Percentiles rank a stretch among this genome's conserved stretches.
phyloP scores from a whole-genome alignment of 2,888 invertebrate species.

The Pseudanteris insignis region DNA sequence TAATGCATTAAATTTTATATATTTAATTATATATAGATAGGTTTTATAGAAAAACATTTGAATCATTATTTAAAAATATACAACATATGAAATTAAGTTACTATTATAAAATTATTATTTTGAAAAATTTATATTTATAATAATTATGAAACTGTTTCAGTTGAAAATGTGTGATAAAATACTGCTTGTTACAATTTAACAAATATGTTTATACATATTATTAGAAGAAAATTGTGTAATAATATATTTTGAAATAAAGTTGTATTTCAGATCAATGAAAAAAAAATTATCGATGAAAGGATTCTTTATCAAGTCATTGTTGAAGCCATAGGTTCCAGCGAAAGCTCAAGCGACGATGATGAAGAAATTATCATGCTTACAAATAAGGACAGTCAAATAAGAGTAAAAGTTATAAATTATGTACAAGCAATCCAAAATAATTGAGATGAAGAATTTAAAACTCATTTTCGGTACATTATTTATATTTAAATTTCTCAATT shows the following conservation, averaged over 20 bases:
- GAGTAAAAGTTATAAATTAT: not conserved
- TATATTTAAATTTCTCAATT: constrained; percentile 15
- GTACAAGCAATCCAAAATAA: not conserved
- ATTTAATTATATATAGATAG: too few relatives aligned
- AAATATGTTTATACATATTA: too few relatives aligned
- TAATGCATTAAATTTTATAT: too few relatives aligned
- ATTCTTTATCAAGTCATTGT: not conserved
- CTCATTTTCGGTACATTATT: constrained; percentile 1
- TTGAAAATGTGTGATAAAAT: too few relatives aligned
- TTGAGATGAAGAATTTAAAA: not conserved
- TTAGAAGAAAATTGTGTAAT: too few relatives aligned
- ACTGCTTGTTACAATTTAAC: too few relatives aligned
- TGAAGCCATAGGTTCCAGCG: not conserved
- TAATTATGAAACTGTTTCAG: too few relatives aligned
- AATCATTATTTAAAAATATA: too few relatives aligned
- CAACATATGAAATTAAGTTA: too few relatives aligned
- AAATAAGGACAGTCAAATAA: not conserved
- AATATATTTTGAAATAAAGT: not conserved
- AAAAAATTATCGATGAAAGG: not conserved
- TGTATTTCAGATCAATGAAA: not conserved
- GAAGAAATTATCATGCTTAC: not conserved
- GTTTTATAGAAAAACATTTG: too few relatives aligned
- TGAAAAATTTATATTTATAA: too few relatives aligned
- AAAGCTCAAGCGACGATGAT: constrained; percentile 2
- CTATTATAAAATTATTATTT: too few relatives aligned